Conservation (phyloP, 1,140 invertebrate species). For the Venturia canescens region DNA sequence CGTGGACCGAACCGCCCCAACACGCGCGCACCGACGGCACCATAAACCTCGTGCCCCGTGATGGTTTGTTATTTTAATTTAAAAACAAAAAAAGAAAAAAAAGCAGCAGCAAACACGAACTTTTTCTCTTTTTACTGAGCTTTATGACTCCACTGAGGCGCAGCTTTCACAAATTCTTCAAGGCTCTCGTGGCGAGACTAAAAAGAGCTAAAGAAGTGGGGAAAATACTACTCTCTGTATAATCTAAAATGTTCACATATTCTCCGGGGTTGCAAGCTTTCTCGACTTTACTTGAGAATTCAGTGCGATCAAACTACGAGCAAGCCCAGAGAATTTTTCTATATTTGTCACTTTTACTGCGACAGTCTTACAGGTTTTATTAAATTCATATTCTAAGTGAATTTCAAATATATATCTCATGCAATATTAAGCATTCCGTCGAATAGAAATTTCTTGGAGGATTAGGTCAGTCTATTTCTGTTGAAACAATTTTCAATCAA, state of each 20-base stretch:
- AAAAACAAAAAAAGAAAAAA: too few relatives aligned
- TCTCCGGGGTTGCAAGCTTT: neutral
- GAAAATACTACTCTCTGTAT: neutral
- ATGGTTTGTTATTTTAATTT: slow-evolving; percentile 19
- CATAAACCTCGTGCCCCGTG: neutral
- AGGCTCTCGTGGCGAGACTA: slow-evolving; percentile 23
- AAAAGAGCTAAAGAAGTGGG: neutral
- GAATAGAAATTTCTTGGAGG: too few relatives aligned
- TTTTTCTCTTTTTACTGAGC: slow-evolving; percentile 18
- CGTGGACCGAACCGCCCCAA: neutral
- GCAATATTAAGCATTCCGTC: too few relatives aligned
- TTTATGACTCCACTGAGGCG: slow-evolving; percentile 31
- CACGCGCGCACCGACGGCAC: neutral
- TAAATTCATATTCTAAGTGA: too few relatives aligned
- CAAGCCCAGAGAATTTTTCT: neutral
- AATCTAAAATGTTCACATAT: neutral
- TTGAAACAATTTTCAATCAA: too few relatives aligned
- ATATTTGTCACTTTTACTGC: too few relatives aligned
- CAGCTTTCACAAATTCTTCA: slow-evolving; percentile 28
- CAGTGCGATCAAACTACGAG: neutral
- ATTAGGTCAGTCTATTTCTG: too few relatives aligned
- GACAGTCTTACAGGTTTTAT: too few relatives aligned
- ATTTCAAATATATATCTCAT: too few relatives aligned
- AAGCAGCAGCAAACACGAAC: too few relatives aligned
- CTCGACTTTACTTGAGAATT: neutral